Base-by-base conservation (phyloP, 1,140 invertebrate genomes). In the Kradibia gibbosae region DNA sequence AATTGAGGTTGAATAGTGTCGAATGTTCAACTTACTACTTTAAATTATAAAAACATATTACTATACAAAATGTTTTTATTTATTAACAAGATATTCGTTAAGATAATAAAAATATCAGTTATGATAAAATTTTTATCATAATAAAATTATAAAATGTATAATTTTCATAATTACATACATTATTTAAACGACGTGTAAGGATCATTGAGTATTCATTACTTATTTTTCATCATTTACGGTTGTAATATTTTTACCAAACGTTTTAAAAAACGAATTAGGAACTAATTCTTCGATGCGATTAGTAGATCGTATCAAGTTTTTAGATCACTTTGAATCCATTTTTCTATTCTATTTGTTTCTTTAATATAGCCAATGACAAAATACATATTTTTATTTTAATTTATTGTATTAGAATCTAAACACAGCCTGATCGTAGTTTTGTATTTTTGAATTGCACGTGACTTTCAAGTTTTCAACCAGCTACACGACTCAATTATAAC, bases 101-200 rank as follows among this genome's bases (percentile, higher is more conserved):
- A 48, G 25, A 60, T 48, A 36, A 48, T 76, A 70, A 48, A 45
- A 65, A 77, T 65, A 77, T 77, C 10, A 77, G 57, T 10, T 65
- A 65, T 45, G 31, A 60, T 57, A 75, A 62, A 77, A 77, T 39
- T 13, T 67, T 78, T 67, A 67, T 34, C 28, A 50, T 50, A 22
- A 31, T 70, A 53, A 78, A 67, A 67, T 60, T 42, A 42, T 28
- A 76, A 76, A 76, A 76, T 45, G 39, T 76, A 48, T 42, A 71
- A 71, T 71, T 48, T 71, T 48, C 11, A 25, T 39, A 22, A 62
- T n/a, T 48, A 76, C 57, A 76, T 31, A 76, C n/a, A 60, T 42
- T 48, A 45, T 71, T 71, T 71, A 28, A 25, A 71, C 42, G 70
- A 71, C 25, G 36, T 39, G 34, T 36, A 39, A 39, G 7, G 34